Evolutionary conservation across 2,113 vertebrate species (phyloP).

Genomic region (Semnopithecus entellus): DNA sequence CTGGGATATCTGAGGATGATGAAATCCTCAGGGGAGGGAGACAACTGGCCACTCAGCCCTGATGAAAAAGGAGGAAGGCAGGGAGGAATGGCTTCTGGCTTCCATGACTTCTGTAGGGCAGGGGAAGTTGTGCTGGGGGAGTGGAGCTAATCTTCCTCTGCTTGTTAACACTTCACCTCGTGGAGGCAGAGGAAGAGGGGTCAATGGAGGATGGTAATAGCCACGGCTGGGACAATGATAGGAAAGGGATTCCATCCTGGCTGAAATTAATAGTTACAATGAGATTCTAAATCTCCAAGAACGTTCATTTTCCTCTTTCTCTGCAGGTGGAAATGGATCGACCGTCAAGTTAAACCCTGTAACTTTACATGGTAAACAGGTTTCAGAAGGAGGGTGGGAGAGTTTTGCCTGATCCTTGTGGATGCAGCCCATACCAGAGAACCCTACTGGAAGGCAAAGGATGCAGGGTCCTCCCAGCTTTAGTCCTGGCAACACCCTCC

Average conservation of each 20-base stretch:
- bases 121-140: not conserved
- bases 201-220: fast-evolving
- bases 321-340: not conserved
- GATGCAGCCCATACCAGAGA: not conserved
- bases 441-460: constrained; percentile 43
- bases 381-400: not conserved
- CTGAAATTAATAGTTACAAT: not conserved
- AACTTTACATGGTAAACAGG: not conserved
- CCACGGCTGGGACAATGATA: not conserved
- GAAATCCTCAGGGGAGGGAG: not conserved
- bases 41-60: not conserved
- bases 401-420: not conserved
- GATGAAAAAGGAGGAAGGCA: not conserved
- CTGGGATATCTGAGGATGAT: not conserved
- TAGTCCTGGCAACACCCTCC: constrained; percentile 77
- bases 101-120: not conserved
- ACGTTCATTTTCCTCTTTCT: not conserved
- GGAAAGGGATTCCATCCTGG: not conserved
- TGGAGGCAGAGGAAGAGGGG: not conserved
- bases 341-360: not conserved
- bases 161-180: not conserved
- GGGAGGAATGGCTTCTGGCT: not conserved
- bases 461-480: constrained; percentile 70
- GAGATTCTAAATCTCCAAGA: not conserved
- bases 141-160: not conserved